Conservation (phyloP, 2,888 invertebrate genomes). For the Pegoplata infirma region DNA sequence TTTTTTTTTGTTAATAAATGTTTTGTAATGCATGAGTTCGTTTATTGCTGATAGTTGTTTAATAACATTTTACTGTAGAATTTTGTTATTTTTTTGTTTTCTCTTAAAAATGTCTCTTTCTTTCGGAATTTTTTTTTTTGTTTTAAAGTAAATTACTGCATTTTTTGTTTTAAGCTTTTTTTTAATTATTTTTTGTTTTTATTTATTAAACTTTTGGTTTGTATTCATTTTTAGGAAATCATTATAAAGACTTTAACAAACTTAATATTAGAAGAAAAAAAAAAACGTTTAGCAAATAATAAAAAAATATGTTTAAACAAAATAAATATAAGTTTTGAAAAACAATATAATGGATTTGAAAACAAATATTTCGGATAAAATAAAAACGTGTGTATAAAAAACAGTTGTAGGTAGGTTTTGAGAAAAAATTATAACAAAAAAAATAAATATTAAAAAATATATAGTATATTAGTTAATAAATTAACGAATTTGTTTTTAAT, state of each 20-base stretch:
- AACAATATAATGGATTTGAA: constrained; percentile 19
- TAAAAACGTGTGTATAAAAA: constrained; percentile 9
- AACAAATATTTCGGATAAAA: constrained; percentile 35
- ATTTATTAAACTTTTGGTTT: constrained; percentile 59
- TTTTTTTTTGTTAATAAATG: constrained; percentile 39
- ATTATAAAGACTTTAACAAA: constrained; percentile 59
- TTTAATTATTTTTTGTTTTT: constrained; percentile 37
- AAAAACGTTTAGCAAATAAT: constrained; percentile 14
- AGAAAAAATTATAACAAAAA: constrained; percentile 1
- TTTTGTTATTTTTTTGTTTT: constrained; percentile 2
- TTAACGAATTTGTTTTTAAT: constrained; percentile 21
- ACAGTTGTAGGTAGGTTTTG: constrained; percentile 33
- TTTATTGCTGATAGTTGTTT: constrained; percentile 53
- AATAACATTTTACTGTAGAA: constrained; percentile 30
- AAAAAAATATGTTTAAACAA: constrained; percentile 25
- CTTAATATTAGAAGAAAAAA: constrained; percentile 51
- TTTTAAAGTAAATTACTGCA: constrained; percentile 61
- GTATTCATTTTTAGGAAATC: constrained; percentile 43
- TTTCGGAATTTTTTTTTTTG: constrained; percentile 24
- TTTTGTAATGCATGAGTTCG: constrained; percentile 51
- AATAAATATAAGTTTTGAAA: constrained; percentile 22
- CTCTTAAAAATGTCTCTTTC: constrained; percentile 7
- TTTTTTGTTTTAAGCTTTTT: constrained; percentile 55
- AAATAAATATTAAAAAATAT: not conserved
- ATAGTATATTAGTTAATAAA: constrained; percentile 17